Evolutionary conservation across 2,888 invertebrate genomes (phyloP).

Genomic region (Chrysopilus asiliformis): DNA sequence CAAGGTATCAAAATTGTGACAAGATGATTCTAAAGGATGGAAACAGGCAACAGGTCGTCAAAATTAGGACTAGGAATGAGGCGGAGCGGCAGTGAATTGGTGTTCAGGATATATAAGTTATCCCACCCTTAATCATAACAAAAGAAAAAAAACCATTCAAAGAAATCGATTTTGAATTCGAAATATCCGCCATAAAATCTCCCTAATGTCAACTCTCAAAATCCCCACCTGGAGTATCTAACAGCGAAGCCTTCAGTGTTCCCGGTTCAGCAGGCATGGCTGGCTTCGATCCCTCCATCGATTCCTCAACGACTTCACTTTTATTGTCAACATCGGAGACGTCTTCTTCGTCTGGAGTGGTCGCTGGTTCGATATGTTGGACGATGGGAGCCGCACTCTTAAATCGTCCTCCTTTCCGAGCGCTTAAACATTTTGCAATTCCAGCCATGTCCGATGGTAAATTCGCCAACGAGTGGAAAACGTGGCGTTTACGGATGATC

Average conservation of each 20-base stretch:
- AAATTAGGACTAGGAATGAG: no score
- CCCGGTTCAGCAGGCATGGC: slow-evolving; percentile 84
- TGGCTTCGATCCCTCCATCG: slow-evolving; percentile 72
- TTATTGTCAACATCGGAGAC: slow-evolving; percentile 38
- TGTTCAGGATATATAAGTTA: no score
- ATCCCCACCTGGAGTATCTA: slow-evolving; percentile 70
- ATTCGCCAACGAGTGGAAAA: slow-evolving; percentile 96
- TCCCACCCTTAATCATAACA: no score
- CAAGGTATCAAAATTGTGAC: no score
- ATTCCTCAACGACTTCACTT: slow-evolving; percentile 41
- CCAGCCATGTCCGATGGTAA: slow-evolving; percentile 84
- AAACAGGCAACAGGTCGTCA: no score
- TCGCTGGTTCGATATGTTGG: slow-evolving; percentile 17
- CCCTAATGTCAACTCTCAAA: background rate
- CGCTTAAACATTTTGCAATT: slow-evolving; percentile 45
- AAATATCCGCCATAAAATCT: background rate
- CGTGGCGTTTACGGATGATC: slow-evolving; percentile 95
- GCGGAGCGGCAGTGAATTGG: no score
- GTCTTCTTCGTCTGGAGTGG: slow-evolving; percentile 24
- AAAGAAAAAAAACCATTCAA: background rate
- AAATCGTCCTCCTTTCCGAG: slow-evolving; percentile 39
- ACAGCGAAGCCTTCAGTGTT: slow-evolving; percentile 75
- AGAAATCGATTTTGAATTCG: no score
- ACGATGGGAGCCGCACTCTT: slow-evolving; percentile 23
- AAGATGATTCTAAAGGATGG: no score